phyloP scores from a whole-genome alignment of 2,113 vertebrate species.

The Gadus macrocephalus region DNA sequence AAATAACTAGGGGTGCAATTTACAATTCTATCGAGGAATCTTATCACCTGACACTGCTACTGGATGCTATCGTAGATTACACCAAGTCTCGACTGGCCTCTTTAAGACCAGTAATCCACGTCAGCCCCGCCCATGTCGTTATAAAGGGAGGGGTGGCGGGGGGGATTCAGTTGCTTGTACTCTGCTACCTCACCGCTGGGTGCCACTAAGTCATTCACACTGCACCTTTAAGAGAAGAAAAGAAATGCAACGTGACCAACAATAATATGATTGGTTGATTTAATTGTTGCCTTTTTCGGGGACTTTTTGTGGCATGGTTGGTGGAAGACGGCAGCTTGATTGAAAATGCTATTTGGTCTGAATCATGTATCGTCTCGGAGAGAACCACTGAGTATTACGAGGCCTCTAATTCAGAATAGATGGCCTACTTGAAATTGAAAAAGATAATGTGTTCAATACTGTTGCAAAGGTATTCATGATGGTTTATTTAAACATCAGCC shows the following conservation, averaged over 20 bases:
- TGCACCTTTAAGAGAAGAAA: neutral
- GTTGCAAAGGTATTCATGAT: slow-evolving; percentile 26
- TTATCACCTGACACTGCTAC: no score
- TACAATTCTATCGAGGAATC: no score
- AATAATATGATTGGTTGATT: slow-evolving; percentile 12
- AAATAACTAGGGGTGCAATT: no score
- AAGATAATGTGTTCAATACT: slow-evolving; percentile 26
- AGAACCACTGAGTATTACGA: slow-evolving; percentile 30
- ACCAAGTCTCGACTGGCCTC: no score
- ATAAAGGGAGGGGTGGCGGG: no score
- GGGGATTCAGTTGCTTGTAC: no score
- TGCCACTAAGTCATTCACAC: no score
- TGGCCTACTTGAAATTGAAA: neutral
- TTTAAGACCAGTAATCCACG: no score
- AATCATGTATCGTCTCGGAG: slow-evolving; percentile 5
- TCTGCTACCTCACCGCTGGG: no score
- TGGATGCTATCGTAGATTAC: no score
- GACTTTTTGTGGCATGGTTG: neutral
- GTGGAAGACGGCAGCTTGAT: slow-evolving; percentile 12
- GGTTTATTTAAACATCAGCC: slow-evolving; percentile 20
- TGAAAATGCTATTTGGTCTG: neutral
- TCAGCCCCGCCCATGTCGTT: no score
- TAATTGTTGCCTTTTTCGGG: slow-evolving; percentile 6
- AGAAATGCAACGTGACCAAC: slow-evolving; percentile 7
- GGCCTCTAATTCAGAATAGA: slow-evolving; percentile 12